These are phyloP conservation scores for Megastigmus dorsalis DNA, from an alignment of 2,888 invertebrate species.

Conservation along the genomic window DNA sequence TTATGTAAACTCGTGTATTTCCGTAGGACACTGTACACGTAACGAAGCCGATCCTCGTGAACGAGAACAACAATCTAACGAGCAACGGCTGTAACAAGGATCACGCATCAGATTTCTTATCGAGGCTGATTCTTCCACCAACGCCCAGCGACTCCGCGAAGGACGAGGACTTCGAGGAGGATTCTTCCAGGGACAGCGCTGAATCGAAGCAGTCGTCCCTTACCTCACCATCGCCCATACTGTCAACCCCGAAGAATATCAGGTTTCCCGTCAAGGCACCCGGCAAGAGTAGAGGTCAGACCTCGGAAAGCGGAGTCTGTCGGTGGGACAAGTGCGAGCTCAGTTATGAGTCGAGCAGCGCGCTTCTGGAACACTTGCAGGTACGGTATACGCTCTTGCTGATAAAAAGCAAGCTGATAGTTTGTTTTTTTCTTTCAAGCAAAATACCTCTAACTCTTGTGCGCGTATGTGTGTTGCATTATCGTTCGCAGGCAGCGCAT, in stretches of 20 bases:
- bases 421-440: background rate
- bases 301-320: conserved; percentile 79
- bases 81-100: conserved; percentile 51
- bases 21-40: conserved; percentile 38
- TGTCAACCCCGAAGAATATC: conserved; percentile 88
- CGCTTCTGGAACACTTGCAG: conserved; percentile 91
- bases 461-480: background rate
- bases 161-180: conserved; percentile 69
- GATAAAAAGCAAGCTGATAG: too few relatives aligned
- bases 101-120: conserved; percentile 57
- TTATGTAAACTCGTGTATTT: too few relatives aligned
- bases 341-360: conserved; percentile 86
- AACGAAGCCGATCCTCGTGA: conserved; percentile 58
- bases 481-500: conserved; percentile 83
- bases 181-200: conserved; percentile 67
- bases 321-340: conserved; percentile 89
- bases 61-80: conserved; percentile 70
- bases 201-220: conserved; percentile 70
- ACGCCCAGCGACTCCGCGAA: conserved; percentile 60
- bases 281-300: conserved; percentile 68
- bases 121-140: conserved; percentile 67
- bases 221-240: conserved; percentile 80
- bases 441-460: too few relatives aligned
- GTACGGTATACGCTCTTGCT: conserved; percentile 80
- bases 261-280: conserved; percentile 81